Base-by-base conservation (phyloP, 2,797 vertebrate genomes). In the Danio jaintianensis region DNA sequence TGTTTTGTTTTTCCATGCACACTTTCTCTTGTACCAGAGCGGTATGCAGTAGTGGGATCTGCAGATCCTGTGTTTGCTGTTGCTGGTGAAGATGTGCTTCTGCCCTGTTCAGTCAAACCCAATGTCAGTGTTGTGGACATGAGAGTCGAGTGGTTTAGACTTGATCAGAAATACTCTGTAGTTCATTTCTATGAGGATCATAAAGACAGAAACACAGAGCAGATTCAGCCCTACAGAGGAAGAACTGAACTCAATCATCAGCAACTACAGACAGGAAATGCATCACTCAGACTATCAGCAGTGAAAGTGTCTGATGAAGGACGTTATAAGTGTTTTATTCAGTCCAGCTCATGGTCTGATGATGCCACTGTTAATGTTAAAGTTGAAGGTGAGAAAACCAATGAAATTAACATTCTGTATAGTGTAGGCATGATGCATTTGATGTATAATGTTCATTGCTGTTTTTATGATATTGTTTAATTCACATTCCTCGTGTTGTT, bases 281-380 rank as follows among this genome's bases (percentile, higher is more conserved):
- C 88, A 48, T 91, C 89, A 56, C 77, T 91, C 42, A 81, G 84
- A 70, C 81, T 91, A 29, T 81, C 61, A 45, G 50, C 77, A 0
- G 68, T 86, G 5, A 18, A 1, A 4, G 1, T 83, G 3, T 48
- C 56, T 1, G 91, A 92, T 64, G 42, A 68, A 7, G 91, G 90
- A 40, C 64, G 0, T 0, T 91, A 91, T 36, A 88, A 7, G 15
- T 91, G 90, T 53, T 81, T 75, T 0, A 36, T 90, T 66, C 50
- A 55, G 8, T 66, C 40, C 20, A 8, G 22, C 15, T 18, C 68
- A 0, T 79, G 80, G 76, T 80, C 50, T 5, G 69, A 1, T 1
- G 38, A 0, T 0, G 1, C 71, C 0, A 11, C 56, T 8, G 4
- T 86, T 36, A 0, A 70, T 16, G 6, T 85, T 1, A 55, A 0